These are phyloP conservation scores for Oxystoma pomonae DNA, from an alignment of 2,888 invertebrate species.

Conservation along the genomic window DNA sequence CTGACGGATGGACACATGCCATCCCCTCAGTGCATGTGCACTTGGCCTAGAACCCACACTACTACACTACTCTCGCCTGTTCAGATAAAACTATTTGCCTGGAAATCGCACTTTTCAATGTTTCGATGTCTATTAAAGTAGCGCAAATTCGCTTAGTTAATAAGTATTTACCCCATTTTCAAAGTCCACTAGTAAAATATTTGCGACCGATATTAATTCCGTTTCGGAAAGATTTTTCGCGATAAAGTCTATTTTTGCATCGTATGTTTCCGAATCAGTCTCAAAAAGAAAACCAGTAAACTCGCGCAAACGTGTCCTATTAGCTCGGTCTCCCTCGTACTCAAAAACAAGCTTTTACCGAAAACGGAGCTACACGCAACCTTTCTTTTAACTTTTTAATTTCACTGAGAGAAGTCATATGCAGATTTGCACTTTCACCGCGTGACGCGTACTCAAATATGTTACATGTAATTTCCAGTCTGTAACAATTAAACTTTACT, in stretches of 20 bases:
- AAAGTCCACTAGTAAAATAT: neutral
- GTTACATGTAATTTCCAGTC: too few species aligned
- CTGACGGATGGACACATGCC: too few species aligned
- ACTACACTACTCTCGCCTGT: too few species aligned
- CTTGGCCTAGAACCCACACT: too few species aligned
- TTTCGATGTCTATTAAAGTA: neutral
- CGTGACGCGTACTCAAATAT: too few species aligned
- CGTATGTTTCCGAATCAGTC: neutral
- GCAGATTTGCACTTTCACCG: too few species aligned
- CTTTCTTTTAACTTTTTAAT: neutral
- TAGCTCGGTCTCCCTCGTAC: neutral
- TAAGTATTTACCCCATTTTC: neutral
- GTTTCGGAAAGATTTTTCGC: neutral
- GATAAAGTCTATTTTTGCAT: neutral
- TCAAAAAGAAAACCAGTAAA: slow-evolving; percentile 1
- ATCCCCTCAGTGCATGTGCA: too few species aligned
- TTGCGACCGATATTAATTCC: neutral
- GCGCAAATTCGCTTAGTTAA: neutral
- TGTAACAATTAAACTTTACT: too few species aligned
- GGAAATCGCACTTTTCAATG: neutral
- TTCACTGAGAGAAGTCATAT: neutral
- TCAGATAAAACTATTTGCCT: neutral
- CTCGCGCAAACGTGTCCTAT: neutral
- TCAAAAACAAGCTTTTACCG: neutral
- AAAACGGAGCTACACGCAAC: neutral